phyloP scores from a whole-genome alignment of 1,140 invertebrate genomes.

The Schlechtendalia chinensis region DNA sequence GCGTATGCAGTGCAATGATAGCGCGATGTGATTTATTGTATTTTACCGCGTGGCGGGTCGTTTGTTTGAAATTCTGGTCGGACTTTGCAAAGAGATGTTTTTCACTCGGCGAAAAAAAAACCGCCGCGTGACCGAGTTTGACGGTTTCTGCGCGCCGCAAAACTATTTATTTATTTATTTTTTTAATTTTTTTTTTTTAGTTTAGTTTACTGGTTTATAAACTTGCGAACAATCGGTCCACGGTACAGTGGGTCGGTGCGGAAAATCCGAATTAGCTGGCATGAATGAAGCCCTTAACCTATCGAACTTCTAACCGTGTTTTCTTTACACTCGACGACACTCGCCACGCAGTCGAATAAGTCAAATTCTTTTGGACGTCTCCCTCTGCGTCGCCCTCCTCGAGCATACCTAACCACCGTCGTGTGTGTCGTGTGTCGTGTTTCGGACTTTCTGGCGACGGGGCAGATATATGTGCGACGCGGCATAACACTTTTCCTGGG shows the following conservation, averaged over 20 bases:
- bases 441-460: conserved; percentile 1
- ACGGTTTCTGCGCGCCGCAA: neutral
- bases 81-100: neutral
- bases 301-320: conserved; percentile 18
- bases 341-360: neutral
- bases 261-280: conserved; percentile 27
- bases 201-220: conserved; percentile 23
- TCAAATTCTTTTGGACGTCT: neutral
- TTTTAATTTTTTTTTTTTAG: too few species aligned
- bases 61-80: neutral
- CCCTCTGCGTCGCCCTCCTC: neutral
- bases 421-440: neutral
- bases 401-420: neutral
- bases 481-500: too few species aligned
- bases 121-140: neutral
- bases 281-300: conserved; percentile 28
- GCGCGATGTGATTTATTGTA: too few species aligned
- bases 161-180: conserved; percentile 13
- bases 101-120: neutral
- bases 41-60: too few species aligned
- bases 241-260: conserved; percentile 10
- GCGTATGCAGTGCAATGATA: too few species aligned
- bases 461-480: too few species aligned
- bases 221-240: conserved; percentile 19
- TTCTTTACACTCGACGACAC: conserved; percentile 10